Base-by-base conservation (phyloP, 2,888 invertebrate genomes). In the Lissocephala sabroskyi region DNA sequence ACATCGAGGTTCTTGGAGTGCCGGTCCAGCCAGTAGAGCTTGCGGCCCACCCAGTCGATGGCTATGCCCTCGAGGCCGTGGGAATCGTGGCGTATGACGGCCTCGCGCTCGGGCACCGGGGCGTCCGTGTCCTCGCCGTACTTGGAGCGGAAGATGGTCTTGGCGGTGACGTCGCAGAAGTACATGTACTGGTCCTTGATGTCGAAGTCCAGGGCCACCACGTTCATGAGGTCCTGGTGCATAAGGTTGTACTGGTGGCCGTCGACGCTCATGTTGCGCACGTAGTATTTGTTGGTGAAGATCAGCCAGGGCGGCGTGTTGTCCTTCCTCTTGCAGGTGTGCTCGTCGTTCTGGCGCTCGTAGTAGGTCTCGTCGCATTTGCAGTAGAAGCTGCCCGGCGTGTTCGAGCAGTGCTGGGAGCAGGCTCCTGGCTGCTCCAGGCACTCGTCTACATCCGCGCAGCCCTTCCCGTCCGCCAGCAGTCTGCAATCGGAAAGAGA, bases 11-110 rank as follows among this genome's bases (percentile, higher is more conserved):
- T 95, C 86, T 97, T 92, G 5, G 96, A 93, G 83, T 97, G 95
- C 58, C 97, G 87, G 81, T 99, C 99, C 41, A 98, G 87, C 97
- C 98, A 98, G 82, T 99, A 99, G 1, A 99, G 86, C 83, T 99
- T 99, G 32, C 96, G 87, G 1, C 92, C 97, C 32, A 98, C 89
- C 98, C 98, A 98, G 84, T 99, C 99, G 6, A 99, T 88, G 0
- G 97, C 93, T 39, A 99, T 92, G 7, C 98, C 98, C 87, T 99
- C 98, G n/a, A 99, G 87, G 1, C 97, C 97, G 73, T 96, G 94
- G 0, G 96, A 96, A 79, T 97, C 96, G 79, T 97, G 97, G 36
- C 95, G 87, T 36, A 98, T 92, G 0, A 97, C 91, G 0, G 94
- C 90, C 84, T 96, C 94, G 62, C 91, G 91, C 5, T 68, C 78